Evolutionary conservation across 2,888 invertebrate species (phyloP).

Genomic region (Nezara viridula): DNA sequence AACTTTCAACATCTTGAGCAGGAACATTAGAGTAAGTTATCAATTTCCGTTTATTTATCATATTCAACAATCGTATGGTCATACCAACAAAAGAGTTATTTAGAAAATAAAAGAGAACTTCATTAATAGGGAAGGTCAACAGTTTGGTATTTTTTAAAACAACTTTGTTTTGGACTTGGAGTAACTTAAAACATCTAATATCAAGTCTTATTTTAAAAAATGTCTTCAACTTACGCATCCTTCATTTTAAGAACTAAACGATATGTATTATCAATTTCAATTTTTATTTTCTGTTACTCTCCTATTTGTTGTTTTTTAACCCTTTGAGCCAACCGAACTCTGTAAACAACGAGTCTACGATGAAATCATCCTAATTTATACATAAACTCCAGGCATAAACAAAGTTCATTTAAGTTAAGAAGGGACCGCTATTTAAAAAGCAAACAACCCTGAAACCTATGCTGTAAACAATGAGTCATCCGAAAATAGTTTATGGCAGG

Average conservation of each 20-base stretch:
- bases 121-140: too few relatives aligned
- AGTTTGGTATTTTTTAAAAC: not conserved
- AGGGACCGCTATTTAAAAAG: not conserved
- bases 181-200: too few relatives aligned
- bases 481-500: not conserved
- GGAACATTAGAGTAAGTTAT: not conserved
- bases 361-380: not conserved
- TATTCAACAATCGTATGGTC: too few relatives aligned
- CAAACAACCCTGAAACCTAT: not conserved
- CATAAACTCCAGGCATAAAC: not conserved
- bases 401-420: not conserved
- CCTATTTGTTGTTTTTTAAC: not conserved
- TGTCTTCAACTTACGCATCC: too few relatives aligned
- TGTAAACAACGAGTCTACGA: not conserved
- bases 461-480: constrained; percentile 1
- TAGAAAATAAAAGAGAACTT: too few relatives aligned
- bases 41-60: not conserved
- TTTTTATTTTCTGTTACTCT: not conserved
- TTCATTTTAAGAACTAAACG: too few relatives aligned
- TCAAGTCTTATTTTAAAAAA: too few relatives aligned
- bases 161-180: too few relatives aligned
- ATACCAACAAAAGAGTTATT: too few relatives aligned
- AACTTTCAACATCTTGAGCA: not conserved
- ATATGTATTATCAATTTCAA: not conserved
- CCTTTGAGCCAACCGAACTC: not conserved